Percentiles rank a stretch among this genome's conserved stretches.
phyloP scores from a whole-genome alignment of 2,113 vertebrate genomes.

The Casuarius casuarius region DNA sequence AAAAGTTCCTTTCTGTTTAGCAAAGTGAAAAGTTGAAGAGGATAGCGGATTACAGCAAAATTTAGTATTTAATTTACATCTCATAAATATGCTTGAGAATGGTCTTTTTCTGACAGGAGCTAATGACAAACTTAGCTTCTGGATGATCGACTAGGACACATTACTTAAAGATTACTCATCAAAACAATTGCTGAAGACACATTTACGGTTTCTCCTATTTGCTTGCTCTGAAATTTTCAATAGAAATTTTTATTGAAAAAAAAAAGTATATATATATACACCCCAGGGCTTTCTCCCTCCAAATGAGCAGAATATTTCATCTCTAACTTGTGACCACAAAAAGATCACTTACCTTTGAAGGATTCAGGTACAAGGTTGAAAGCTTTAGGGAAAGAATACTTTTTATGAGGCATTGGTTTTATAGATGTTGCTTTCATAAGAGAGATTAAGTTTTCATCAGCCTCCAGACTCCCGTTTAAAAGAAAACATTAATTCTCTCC shows the following conservation, averaged over 20 bases:
- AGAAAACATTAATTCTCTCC: background rate
- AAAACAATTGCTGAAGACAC: background rate
- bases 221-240: background rate
- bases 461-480: background rate
- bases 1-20: background rate
- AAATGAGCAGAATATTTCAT: background rate
- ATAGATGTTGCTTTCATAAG: background rate
- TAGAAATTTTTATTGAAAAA: background rate
- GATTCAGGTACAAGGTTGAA: background rate
- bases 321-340: background rate
- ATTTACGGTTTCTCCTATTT: background rate
- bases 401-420: background rate
- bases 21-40: conserved; percentile 9
- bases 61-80: background rate
- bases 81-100: background rate
- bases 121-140: background rate
- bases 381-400: background rate
- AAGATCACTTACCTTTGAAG: background rate
- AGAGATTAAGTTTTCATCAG: background rate
- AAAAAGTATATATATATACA: background rate
- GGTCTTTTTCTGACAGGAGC: background rate
- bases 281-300: background rate
- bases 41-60: background rate
- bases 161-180: background rate
- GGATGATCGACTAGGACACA: background rate